phyloP scores from a whole-genome alignment of 2,888 invertebrate genomes.

The Labia minor region DNA sequence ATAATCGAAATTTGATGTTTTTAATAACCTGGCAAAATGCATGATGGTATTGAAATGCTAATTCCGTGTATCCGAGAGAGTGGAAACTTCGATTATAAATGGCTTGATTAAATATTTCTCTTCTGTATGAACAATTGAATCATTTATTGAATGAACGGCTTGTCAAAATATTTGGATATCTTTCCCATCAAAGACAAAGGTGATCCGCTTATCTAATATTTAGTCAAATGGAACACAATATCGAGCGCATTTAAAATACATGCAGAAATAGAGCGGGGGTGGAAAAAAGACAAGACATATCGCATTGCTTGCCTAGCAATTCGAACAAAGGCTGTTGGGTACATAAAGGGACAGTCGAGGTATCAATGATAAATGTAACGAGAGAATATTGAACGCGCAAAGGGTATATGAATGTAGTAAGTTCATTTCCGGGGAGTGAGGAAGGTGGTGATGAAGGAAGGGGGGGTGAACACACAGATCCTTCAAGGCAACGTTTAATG shows the following conservation, averaged over 20 bases:
- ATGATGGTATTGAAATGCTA: no score
- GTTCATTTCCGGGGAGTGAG: no score
- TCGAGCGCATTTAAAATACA: constrained; percentile 6
- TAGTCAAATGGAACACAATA: constrained; percentile 13
- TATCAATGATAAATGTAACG: neutral
- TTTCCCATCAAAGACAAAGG: constrained; percentile 6
- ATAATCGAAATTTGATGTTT: no score
- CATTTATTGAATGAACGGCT: constrained; percentile 7
- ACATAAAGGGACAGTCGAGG: neutral
- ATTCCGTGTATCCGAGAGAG: neutral
- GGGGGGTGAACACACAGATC: no score
- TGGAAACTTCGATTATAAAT: constrained; percentile 6
- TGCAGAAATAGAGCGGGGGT: neutral
- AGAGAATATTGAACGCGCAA: neutral
- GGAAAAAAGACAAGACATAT: neutral
- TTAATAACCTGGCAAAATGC: no score
- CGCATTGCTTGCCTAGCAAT: neutral
- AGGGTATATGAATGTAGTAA: no score
- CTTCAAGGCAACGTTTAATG: no score
- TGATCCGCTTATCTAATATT: constrained; percentile 13
- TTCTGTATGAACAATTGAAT: neutral
- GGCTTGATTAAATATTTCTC: constrained; percentile 13
- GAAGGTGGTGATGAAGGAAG: no score
- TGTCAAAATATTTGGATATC: constrained; percentile 2
- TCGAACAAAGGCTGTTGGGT: neutral